A percentile compares a stretch with the other conserved stretches of the same genome.
Conservation (phyloP, 1,140 invertebrate species). For the Parapsyche elsis region DNA sequence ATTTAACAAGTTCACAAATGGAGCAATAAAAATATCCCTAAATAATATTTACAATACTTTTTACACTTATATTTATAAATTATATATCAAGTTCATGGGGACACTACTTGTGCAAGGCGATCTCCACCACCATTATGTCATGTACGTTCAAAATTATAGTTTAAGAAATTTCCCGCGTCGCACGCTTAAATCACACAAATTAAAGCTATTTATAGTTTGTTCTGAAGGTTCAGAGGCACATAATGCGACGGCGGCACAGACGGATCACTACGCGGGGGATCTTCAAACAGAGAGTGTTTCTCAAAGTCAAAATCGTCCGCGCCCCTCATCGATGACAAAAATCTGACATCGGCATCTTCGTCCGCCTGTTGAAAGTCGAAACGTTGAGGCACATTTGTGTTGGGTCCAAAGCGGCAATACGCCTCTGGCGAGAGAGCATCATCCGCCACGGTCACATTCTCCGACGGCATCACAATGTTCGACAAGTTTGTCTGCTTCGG, state of each 20-base stretch:
- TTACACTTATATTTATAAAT: slow-evolving; percentile 3
- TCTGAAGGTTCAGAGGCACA: slow-evolving; percentile 30
- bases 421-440: slow-evolving; percentile 63
- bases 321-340: neutral
- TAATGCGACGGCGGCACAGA: slow-evolving; percentile 26
- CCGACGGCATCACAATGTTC: neutral
- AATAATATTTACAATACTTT: slow-evolving; percentile 16
- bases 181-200: neutral
- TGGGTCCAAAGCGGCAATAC: slow-evolving; percentile 66
- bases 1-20: neutral
- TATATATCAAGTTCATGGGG: neutral
- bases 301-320: slow-evolving; percentile 7
- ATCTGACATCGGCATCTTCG: neutral
- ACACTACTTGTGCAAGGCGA: neutral
- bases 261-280: slow-evolving; percentile 3
- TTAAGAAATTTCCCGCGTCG: neutral
- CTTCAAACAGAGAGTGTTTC: slow-evolving; percentile 14
- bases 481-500: neutral
- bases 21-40: slow-evolving; percentile 2
- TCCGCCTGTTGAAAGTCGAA: slow-evolving; percentile 62
- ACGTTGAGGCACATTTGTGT: slow-evolving; percentile 63
- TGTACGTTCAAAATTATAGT: neutral
- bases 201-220: slow-evolving; percentile 26
- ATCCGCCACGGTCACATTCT: slow-evolving; percentile 50
- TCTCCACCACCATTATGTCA: neutral